phyloP scores from a whole-genome alignment of 2,797 vertebrate genomes.

The Vespertilio murinus region DNA sequence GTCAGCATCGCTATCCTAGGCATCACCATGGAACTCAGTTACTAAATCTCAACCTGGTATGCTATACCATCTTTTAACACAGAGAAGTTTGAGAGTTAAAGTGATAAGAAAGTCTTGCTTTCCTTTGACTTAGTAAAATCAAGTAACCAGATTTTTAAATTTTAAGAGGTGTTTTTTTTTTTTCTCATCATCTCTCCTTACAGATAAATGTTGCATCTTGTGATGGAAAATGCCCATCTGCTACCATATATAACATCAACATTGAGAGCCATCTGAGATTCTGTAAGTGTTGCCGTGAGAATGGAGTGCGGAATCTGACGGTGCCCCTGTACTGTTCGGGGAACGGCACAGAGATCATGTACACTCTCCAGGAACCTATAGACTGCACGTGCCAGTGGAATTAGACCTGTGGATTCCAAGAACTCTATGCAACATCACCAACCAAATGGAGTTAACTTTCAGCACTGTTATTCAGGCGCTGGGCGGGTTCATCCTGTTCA shows the following conservation, averaged over 20 bases:
- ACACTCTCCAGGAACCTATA: constrained; percentile 93
- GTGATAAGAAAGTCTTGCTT: neutral
- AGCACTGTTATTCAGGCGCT: constrained; percentile 13
- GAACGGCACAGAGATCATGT: constrained; percentile 93
- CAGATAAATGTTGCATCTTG: constrained; percentile 96
- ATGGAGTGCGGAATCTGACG: constrained; percentile 90
- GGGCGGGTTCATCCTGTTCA: constrained; percentile 17
- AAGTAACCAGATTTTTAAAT: neutral
- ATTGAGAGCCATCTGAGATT: constrained; percentile 97
- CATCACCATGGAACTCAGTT: neutral
- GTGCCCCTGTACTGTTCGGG: constrained; percentile 94
- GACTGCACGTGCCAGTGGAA: constrained; percentile 99
- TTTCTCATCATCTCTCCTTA: constrained; percentile 51
- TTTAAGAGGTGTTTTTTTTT: neutral
- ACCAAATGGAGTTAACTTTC: constrained; percentile 29
- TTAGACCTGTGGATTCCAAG: constrained; percentile 79
- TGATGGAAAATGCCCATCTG: constrained; percentile 97
- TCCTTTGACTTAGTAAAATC: neutral
- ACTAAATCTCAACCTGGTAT: neutral
- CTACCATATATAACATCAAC: constrained; percentile 99
- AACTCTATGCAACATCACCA: neutral
- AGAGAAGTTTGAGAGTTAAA: neutral
- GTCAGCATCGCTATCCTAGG: neutral
- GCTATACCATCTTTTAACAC: neutral
- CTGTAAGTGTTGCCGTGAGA: constrained; percentile 98